A percentile compares a stretch with the other conserved stretches of the same genome.
phyloP scores from a whole-genome alignment of 2,113 vertebrate genomes.

The Morone chrysops region DNA sequence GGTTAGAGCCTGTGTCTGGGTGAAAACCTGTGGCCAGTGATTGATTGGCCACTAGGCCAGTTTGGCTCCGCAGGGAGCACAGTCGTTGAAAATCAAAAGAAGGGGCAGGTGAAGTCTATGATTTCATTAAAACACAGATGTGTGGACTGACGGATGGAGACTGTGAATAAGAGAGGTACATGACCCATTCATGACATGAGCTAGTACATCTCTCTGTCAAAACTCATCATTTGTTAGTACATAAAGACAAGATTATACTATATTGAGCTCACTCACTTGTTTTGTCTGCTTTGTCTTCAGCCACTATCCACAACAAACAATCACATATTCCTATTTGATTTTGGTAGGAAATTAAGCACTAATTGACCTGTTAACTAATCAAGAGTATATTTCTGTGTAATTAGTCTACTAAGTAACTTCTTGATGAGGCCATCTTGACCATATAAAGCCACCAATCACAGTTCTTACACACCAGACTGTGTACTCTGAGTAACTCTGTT shows the following conservation, averaged over 20 bases:
- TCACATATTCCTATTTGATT: slow-evolving; percentile 26
- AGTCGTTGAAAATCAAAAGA: slow-evolving; percentile 76
- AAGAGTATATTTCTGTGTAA: slow-evolving; percentile 53
- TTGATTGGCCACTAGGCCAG: slow-evolving; percentile 80
- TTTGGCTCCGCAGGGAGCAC: slow-evolving; percentile 68
- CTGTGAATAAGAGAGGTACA: slow-evolving; percentile 38
- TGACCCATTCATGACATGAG: neutral
- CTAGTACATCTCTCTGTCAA: slow-evolving; percentile 27
- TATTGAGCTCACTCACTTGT: neutral
- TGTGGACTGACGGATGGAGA: slow-evolving; percentile 41
- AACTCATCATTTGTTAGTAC: slow-evolving; percentile 14
- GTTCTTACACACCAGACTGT: neutral
- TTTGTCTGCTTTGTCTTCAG: slow-evolving; percentile 21
- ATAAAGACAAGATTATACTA: slow-evolving; percentile 26
- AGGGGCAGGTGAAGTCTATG: slow-evolving; percentile 49
- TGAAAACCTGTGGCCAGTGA: slow-evolving; percentile 80
- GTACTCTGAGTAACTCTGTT: neutral
- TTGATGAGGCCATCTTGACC: slow-evolving; percentile 39
- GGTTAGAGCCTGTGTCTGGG: slow-evolving; percentile 78
- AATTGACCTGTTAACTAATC: slow-evolving; percentile 55
- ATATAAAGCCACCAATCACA: slow-evolving; percentile 31
- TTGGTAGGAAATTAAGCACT: slow-evolving; percentile 38
- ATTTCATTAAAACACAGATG: slow-evolving; percentile 75
- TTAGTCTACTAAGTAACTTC: slow-evolving; percentile 39
- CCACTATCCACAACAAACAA: slow-evolving; percentile 13